Evolutionary conservation across 1,140 invertebrate genomes (phyloP).

Genomic region (Eriosoma lanigerum): DNA sequence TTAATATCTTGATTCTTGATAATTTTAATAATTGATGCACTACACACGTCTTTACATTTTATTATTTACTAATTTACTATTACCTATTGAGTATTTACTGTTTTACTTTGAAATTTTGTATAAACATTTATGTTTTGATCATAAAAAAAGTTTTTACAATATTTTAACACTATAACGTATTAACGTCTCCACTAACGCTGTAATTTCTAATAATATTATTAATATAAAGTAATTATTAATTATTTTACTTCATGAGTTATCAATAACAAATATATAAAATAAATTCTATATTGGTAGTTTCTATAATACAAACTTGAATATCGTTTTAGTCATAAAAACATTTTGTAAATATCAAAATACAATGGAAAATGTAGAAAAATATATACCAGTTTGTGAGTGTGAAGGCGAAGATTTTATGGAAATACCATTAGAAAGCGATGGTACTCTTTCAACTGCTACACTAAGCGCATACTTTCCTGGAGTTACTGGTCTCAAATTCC

Average conservation of each 20-base stretch:
- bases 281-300: background rate
- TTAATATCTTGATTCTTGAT: no score
- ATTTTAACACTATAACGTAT: no score
- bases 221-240: background rate
- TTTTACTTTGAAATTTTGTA: no score
- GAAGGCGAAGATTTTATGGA: constrained; percentile 89
- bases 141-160: no score
- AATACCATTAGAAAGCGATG: constrained; percentile 85
- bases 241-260: no score
- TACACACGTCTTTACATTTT: no score
- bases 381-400: constrained; percentile 77
- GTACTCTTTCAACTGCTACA: constrained; percentile 81
- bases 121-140: no score
- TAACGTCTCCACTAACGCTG: background rate
- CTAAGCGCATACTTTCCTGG: constrained; percentile 89
- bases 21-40: background rate
- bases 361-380: constrained; percentile 54
- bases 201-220: background rate
- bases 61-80: no score
- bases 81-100: no score
- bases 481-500: constrained; percentile 89
- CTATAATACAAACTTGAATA: background rate
- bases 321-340: background rate
- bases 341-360: background rate
- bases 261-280: no score